Evolutionary conservation across 2,888 invertebrate genomes (phyloP).

Genomic region (Panzeria rudis): DNA sequence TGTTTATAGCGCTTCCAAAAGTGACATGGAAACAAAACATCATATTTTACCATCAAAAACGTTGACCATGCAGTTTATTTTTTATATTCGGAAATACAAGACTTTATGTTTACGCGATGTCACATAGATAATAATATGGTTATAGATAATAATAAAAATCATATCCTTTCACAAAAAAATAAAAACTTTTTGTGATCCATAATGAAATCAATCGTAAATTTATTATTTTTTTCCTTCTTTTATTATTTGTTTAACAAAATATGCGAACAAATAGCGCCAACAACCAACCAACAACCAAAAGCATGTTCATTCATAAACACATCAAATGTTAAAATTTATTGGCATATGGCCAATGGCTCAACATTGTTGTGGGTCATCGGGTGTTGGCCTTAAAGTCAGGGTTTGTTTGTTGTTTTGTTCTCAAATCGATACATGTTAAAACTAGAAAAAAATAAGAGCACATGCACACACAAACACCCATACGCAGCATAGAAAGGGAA

Average conservation of each 20-base stretch:
- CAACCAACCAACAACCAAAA: constrained; percentile 26
- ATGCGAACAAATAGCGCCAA: no score
- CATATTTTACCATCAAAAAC: no score
- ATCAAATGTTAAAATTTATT: constrained; percentile 55
- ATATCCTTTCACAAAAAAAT: neutral
- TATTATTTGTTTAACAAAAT: constrained; percentile 28
- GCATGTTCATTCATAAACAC: constrained; percentile 46
- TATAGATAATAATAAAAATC: neutral
- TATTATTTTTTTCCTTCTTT: neutral
- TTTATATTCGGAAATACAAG: no score
- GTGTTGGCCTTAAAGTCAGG: constrained; percentile 41
- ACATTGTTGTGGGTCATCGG: constrained; percentile 45
- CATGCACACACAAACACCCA: neutral
- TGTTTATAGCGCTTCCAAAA: no score
- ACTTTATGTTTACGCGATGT: no score
- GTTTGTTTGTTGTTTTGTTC: constrained; percentile 1
- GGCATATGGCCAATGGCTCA: constrained; percentile 52
- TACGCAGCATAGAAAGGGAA: constrained; percentile 17
- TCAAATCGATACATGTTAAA: constrained; percentile 51
- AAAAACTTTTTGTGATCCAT: neutral
- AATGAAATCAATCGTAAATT: constrained; percentile 25
- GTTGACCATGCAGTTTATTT: no score
- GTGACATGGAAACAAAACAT: no score
- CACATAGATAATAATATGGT: neutral
- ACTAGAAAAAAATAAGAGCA: constrained; percentile 19